Base-by-base conservation (phyloP, 2,888 invertebrate genomes). In the Ectobius pallidus region DNA sequence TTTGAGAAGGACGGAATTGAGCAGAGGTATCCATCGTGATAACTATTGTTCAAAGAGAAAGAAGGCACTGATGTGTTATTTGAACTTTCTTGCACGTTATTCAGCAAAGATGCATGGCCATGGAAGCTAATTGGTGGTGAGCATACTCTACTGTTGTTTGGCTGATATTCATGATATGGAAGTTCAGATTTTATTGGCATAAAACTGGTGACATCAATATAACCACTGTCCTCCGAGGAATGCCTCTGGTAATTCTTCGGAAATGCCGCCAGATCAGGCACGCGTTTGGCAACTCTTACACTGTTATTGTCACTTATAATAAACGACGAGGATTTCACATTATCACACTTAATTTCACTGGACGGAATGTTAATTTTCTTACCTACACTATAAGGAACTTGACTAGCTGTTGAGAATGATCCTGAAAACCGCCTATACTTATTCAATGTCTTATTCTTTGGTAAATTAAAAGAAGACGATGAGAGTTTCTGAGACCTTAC, bases 391-490 rank as follows among this genome's bases (percentile, higher is more conserved):
- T 30, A n/a, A 30, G 58, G 58, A 30, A 30, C 27, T 58, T 30
- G 42, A n/a, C 65, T 44, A 27, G 65, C 20, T 22, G 22, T 25
- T n/a, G 65, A 65, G 39, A 65, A 44, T 2, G 65, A 65, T 44
- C 27, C 65, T 16, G 65, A 65, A 27, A 65, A 65, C 6, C 65
- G 42, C 11, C 65, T 65, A 18, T 65, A 65, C 14, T 44, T 65
- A 44, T 44, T 65, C 22, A 44, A 44, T 14, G 65, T 44, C n/a
- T 44, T 44, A 14, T 62, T 62, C 46, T 65, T 65, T 44, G 65
- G 65, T 65, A 65, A 27, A 18, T 25, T 65, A 9, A 65, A 65
- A 2, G 65, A 65, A 18, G 27, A 65, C 18, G 65, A 65, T 11
- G 65, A 44, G n/a, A 44, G 27, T n/a, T 16, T 42, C 16, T 18